Evolutionary conservation across 2,113 vertebrate genomes (phyloP).

Genomic region (Cygnus buccinator): DNA sequence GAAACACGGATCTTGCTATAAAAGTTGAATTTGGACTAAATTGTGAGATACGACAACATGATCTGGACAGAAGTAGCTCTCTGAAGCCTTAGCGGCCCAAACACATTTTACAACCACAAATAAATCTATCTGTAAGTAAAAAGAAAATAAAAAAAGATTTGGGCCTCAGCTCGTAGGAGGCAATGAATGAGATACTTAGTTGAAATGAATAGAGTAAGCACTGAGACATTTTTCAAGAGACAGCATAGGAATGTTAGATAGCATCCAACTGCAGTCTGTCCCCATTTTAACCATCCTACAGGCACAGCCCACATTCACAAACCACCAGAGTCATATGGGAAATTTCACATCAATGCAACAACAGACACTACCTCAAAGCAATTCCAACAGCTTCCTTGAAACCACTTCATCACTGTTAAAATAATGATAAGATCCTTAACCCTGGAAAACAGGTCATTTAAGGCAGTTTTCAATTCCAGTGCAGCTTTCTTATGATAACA

Average conservation of each 20-base stretch:
- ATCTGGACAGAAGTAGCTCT: not conserved
- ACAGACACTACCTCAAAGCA: not conserved
- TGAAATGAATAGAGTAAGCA: not conserved
- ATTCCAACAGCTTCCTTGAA: not conserved
- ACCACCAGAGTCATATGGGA: not conserved
- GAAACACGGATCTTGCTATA: not conserved
- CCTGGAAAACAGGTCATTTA: not conserved
- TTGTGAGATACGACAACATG: not conserved
- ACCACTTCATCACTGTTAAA: fast-evolving
- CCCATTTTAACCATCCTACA: not conserved
- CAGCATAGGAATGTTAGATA: not conserved
- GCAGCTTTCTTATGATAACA: slow-evolving; percentile 12
- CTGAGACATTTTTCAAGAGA: not conserved
- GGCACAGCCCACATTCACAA: not conserved
- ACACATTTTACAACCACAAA: not conserved
- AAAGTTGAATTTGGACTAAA: not conserved
- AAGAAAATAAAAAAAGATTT: not conserved
- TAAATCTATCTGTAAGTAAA: not conserved
- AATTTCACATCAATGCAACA: not conserved
- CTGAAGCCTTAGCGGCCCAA: not conserved
- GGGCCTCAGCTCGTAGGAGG: not conserved
- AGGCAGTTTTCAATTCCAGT: not conserved
- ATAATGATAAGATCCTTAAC: not conserved
- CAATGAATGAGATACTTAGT: not conserved
- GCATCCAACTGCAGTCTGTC: not conserved